A percentile compares a stretch with the other conserved stretches of the same genome.
Evolutionary conservation across 1,140 invertebrate species (phyloP).

Genomic region (Hylaeus volcanicus): DNA sequence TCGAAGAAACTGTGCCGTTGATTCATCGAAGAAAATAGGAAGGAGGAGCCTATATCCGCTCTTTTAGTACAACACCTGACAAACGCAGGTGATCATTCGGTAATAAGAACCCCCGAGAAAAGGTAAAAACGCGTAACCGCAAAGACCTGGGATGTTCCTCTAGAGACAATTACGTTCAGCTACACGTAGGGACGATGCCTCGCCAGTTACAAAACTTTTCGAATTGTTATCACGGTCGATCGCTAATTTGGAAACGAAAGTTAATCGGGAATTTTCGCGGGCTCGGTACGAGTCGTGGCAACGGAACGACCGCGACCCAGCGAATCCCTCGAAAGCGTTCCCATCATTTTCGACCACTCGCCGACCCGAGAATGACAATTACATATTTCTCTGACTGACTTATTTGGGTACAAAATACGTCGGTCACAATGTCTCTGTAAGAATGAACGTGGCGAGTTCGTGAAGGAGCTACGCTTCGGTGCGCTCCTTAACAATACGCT

Average conservation of each 20-base stretch:
- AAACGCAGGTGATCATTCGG: constrained; percentile 60
- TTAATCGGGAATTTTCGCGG: not conserved
- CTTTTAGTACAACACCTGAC: constrained; percentile 60
- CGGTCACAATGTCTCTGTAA: constrained; percentile 16
- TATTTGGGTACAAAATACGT: constrained; percentile 16
- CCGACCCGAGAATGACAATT: constrained; percentile 2
- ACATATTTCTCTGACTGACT: not conserved
- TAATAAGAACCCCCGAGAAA: constrained; percentile 52
- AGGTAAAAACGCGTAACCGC: constrained; percentile 47
- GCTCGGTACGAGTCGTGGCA: no score
- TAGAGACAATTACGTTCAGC: constrained; percentile 31
- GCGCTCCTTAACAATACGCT: constrained; percentile 67
- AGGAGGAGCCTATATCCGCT: constrained; percentile 50
- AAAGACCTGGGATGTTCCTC: constrained; percentile 32
- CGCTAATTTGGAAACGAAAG: not conserved
- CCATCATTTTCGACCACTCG: not conserved
- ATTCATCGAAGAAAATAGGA: constrained; percentile 48
- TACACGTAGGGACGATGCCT: no score
- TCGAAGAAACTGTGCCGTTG: constrained; percentile 8
- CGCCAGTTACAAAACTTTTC: not conserved
- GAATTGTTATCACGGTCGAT: not conserved
- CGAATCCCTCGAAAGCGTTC: not conserved
- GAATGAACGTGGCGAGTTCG: constrained; percentile 48
- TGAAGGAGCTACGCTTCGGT: constrained; percentile 73
- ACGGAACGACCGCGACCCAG: not conserved